Evolutionary conservation across 2,888 invertebrate species (phyloP).

Genomic region (Amorpha juglandis): DNA sequence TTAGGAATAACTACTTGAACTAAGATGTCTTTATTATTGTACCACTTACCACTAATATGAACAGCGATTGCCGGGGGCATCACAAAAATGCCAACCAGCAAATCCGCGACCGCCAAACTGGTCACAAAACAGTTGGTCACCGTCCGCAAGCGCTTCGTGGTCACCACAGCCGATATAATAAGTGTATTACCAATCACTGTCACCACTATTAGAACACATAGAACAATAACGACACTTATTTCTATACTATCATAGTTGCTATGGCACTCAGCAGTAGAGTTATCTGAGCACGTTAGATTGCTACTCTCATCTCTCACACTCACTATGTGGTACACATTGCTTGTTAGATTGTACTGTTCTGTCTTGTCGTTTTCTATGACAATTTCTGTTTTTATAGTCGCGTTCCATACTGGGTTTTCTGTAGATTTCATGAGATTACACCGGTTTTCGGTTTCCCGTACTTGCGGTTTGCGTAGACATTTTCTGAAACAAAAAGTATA

Average conservation of each 20-base stretch:
- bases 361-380: conserved; percentile 61
- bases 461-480: conserved; percentile 43
- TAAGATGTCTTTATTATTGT: too few species aligned
- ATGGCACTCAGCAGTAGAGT: conserved; percentile 46
- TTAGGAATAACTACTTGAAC: too few species aligned
- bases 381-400: conserved; percentile 53
- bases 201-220: conserved; percentile 88
- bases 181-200: conserved; percentile 94
- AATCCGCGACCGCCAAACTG: conserved; percentile 96
- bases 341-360: conserved; percentile 60
- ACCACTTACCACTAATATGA: conserved; percentile 90
- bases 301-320: conserved; percentile 43
- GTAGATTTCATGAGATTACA: conserved; percentile 68
- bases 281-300: conserved; percentile 31
- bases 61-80: conserved; percentile 98
- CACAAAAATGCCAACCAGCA: conserved; percentile 96
- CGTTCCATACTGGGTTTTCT: conserved; percentile 73
- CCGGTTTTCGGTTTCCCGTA: conserved; percentile 3
- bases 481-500: conserved; percentile 58
- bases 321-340: conserved; percentile 60
- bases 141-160: conserved; percentile 93
- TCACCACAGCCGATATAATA: conserved; percentile 94
- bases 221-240: conserved; percentile 85
- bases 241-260: conserved; percentile 73
- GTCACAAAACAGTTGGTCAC: conserved; percentile 98